These are phyloP conservation scores for Cassiopea andromeda DNA, from an alignment of 30 jellyfish, hydroid and myxozoan genomes.

Conservation along the genomic window DNA sequence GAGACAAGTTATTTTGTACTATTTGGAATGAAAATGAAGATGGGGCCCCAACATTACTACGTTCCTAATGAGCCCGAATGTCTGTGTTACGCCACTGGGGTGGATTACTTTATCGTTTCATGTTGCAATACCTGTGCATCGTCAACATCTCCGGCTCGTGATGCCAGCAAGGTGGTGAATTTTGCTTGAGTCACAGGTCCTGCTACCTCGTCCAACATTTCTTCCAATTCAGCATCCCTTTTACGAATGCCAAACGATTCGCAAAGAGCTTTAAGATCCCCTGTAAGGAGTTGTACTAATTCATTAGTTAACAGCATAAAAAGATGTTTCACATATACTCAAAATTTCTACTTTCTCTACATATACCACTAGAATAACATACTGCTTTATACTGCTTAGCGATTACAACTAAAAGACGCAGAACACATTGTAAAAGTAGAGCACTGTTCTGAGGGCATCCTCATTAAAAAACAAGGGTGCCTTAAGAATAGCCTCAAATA, in stretches of 20 bases:
- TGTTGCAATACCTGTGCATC: slow-evolving; percentile 27
- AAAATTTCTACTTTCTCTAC: background rate
- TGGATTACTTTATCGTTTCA: too few species aligned
- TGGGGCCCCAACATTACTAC: too few species aligned
- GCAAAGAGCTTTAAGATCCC: slow-evolving; percentile 24
- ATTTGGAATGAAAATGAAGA: too few species aligned
- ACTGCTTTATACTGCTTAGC: background rate
- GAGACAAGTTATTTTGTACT: too few species aligned
- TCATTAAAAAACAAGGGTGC: too few species aligned
- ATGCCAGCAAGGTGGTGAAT: slow-evolving; percentile 47
- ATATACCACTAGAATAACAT: background rate
- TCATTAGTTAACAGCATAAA: background rate
- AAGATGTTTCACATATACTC: background rate
- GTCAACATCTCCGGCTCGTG: slow-evolving; percentile 55
- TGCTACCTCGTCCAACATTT: slow-evolving; percentile 41
- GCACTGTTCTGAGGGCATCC: background rate
- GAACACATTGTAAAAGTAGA: background rate
- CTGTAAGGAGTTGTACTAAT: background rate
- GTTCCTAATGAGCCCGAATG: too few species aligned
- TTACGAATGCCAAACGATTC: slow-evolving; percentile 36
- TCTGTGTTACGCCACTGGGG: too few species aligned
- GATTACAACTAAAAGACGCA: background rate
- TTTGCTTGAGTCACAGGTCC: slow-evolving; percentile 52
- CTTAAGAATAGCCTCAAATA: too few species aligned
- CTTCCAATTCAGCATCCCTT: slow-evolving; percentile 15